Percentiles rank a stretch among this genome's conserved stretches.
phyloP scores from a whole-genome alignment of 2,888 invertebrate genomes.

The Pachydiplax longipennis region DNA sequence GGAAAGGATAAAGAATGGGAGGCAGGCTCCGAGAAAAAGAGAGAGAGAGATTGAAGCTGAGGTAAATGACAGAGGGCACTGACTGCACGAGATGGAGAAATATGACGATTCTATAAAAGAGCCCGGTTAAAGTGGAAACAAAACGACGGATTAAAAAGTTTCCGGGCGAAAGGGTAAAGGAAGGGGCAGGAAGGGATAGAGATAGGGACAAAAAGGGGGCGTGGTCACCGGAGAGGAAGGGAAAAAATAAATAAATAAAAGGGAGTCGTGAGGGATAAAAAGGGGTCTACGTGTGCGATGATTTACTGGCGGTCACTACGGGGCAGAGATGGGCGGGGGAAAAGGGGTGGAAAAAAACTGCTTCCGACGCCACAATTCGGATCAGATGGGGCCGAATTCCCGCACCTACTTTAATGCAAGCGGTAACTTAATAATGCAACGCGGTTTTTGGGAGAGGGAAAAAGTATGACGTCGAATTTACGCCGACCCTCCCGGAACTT shows the following conservation, averaged over 20 bases:
- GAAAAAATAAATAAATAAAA: neutral
- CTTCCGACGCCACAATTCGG: neutral
- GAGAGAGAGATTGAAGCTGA: neutral
- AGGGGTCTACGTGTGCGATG: neutral
- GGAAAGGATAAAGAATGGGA: no score
- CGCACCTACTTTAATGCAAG: neutral
- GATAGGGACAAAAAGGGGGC: neutral
- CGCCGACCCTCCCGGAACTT: no score
- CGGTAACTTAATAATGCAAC: neutral
- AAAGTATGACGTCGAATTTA: no score
- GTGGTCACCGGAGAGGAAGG: neutral
- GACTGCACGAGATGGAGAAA: neutral
- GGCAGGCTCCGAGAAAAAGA: neutral
- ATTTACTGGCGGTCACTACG: neutral
- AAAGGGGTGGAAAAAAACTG: neutral
- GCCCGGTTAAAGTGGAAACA: neutral
- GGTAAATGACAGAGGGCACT: neutral
- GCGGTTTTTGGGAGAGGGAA: neutral
- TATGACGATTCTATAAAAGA: neutral
- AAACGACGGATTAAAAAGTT: conserved; percentile 8
- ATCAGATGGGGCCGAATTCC: neutral
- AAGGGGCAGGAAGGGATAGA: neutral
- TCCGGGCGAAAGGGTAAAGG: neutral
- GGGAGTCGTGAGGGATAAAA: neutral
- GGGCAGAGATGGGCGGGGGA: neutral